A percentile compares a stretch with the other conserved stretches of the same genome.
Evolutionary conservation across 2,888 invertebrate genomes (phyloP).

Genomic region (Paralinhomoeus sp.): DNA sequence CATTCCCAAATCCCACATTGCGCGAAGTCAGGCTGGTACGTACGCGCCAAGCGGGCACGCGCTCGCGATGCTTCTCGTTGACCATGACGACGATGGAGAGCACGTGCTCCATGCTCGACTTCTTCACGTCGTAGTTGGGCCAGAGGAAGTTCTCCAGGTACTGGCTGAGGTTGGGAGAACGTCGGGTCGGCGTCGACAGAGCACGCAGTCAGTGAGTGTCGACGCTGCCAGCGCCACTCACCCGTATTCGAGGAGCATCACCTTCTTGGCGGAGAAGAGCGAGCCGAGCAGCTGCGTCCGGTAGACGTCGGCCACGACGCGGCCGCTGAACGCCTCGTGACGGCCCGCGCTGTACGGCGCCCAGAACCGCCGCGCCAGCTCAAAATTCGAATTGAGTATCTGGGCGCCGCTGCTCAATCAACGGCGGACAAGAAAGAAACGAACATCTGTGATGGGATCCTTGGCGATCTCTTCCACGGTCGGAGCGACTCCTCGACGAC

Average conservation of each 20-base stretch:
- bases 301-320: constrained; percentile 13
- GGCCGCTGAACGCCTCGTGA: constrained; percentile 10
- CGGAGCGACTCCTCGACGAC: no score
- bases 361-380: constrained; percentile 81
- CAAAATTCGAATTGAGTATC: no score
- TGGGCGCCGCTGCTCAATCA: no score
- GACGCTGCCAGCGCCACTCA: background rate
- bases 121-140: constrained; percentile 65
- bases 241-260: constrained; percentile 72
- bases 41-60: constrained; percentile 88
- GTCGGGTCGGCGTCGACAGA: background rate
- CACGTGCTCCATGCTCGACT: constrained; percentile 38
- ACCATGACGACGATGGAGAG: constrained; percentile 94
- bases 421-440: background rate
- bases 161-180: constrained; percentile 41
- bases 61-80: constrained; percentile 89
- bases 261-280: constrained; percentile 39
- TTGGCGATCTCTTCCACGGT: constrained; percentile 6
- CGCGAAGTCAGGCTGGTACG: no score
- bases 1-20: no score
- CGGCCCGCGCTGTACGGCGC: constrained; percentile 49
- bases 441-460: constrained; percentile 6
- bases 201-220: background rate
- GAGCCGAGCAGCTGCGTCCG: constrained; percentile 11
- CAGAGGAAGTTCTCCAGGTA: constrained; percentile 87